These are phyloP conservation scores for Clarias batrachus DNA, from an alignment of 2,113 vertebrate species.

Conservation along the genomic window DNA sequence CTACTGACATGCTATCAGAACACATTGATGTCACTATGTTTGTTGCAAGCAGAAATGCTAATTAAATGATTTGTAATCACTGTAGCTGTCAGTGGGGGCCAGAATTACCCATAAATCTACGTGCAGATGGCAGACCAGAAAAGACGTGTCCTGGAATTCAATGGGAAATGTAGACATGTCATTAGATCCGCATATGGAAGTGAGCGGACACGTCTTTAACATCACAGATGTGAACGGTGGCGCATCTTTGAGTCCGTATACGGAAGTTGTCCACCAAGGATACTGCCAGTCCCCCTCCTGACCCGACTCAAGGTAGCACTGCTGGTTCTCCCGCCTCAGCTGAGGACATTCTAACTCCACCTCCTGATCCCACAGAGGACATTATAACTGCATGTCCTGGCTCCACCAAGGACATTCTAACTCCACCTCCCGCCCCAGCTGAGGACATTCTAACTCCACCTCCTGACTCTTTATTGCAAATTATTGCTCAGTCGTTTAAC, in stretches of 20 bases:
- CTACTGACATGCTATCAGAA: neutral
- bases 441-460: neutral
- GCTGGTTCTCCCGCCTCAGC: neutral
- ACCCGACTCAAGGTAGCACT: neutral
- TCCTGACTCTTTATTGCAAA: no score
- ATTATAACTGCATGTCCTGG: no score
- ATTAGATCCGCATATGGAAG: neutral
- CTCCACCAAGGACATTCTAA: no score
- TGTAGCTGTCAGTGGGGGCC: neutral
- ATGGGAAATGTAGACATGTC: neutral
- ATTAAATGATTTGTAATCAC: neutral
- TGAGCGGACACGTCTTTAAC: neutral
- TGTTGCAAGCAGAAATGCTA: neutral
- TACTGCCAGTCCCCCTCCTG: neutral
- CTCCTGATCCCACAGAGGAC: neutral
- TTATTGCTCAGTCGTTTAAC: no score
- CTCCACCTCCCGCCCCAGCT: neutral
- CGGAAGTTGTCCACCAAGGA: neutral
- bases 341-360: neutral
- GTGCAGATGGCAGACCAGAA: neutral
- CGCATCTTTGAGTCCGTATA: neutral
- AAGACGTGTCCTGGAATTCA: neutral
- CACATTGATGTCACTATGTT: neutral
- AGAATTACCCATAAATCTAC: neutral
- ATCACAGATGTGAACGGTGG: neutral